phyloP scores from a whole-genome alignment of 2,113 vertebrate species.

The Prochilodus magdalenae region DNA sequence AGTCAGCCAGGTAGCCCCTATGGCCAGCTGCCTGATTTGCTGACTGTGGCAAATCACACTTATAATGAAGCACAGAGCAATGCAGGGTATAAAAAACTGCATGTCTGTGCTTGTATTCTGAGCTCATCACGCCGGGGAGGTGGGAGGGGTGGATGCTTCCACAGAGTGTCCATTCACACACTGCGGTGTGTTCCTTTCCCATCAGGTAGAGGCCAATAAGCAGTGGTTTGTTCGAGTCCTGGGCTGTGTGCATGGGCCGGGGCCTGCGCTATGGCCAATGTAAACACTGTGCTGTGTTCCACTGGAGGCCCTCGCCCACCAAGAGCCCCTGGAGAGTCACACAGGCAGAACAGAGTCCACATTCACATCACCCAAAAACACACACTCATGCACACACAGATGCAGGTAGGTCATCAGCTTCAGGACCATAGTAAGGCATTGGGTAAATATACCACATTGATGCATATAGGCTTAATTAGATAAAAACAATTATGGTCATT shows the following conservation, averaged over 20 bases:
- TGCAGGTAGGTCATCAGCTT: slow-evolving; percentile 16
- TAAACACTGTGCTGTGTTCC: slow-evolving; percentile 72
- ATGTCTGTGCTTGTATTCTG: slow-evolving; percentile 49
- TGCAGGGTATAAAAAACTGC: slow-evolving; percentile 65
- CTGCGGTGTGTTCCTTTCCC: slow-evolving; percentile 65
- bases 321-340: slow-evolving; percentile 53
- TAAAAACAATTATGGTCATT: too few species aligned
- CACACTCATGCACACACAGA: neutral
- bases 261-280: slow-evolving; percentile 69
- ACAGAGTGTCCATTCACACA: slow-evolving; percentile 74
- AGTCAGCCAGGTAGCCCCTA: slow-evolving; percentile 2
- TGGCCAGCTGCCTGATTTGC: neutral
- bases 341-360: slow-evolving; percentile 74
- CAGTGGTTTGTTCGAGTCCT: slow-evolving; percentile 71
- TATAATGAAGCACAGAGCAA: slow-evolving; percentile 44
- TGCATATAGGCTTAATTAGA: too few species aligned
- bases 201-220: slow-evolving; percentile 71
- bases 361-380: slow-evolving; percentile 67
- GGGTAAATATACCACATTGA: neutral
- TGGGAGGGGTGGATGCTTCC: slow-evolving; percentile 46
- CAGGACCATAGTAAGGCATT: slow-evolving; percentile 18
- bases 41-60: slow-evolving; percentile 30
- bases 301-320: slow-evolving; percentile 57
- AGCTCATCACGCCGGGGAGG: slow-evolving; percentile 53
- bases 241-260: slow-evolving; percentile 61